phyloP scores from a whole-genome alignment of 2,113 vertebrate genomes.

The Pyxicephalus adspersus region DNA sequence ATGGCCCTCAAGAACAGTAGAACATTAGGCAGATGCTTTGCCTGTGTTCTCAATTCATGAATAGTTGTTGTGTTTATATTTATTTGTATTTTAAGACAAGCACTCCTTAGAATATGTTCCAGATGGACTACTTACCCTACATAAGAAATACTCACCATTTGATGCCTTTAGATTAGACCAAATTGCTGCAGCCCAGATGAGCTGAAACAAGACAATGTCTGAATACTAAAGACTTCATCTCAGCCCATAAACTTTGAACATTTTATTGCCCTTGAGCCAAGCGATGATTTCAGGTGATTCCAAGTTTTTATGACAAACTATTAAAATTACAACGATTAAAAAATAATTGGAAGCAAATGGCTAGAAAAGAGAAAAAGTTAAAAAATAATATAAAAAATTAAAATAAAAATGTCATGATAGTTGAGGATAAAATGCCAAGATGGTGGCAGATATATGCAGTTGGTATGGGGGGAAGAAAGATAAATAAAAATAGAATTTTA shows the following conservation, averaged over 20 bases:
- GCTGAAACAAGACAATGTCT: constrained; percentile 16
- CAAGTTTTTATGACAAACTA: constrained; percentile 50
- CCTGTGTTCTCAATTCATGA: no score
- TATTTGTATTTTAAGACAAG: not conserved
- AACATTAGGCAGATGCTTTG: not conserved
- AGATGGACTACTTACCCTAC: constrained; percentile 14
- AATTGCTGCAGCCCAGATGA: constrained; percentile 37
- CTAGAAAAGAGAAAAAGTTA: not conserved
- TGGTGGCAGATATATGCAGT: no score
- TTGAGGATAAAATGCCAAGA: not conserved
- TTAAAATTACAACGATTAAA: constrained; percentile 54
- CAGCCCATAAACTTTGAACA: constrained; percentile 41
- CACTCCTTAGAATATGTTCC: constrained; percentile 20
- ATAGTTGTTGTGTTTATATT: no score
- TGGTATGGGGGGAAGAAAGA: no score
- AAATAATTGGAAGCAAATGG: constrained; percentile 53
- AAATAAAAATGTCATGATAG: not conserved
- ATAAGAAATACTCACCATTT: constrained; percentile 40
- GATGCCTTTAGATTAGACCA: constrained; percentile 49
- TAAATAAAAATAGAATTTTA: no score
- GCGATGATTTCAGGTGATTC: constrained; percentile 32
- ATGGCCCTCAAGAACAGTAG: not conserved
- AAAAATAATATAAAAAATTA: constrained; percentile 25
- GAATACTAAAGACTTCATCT: constrained; percentile 45
- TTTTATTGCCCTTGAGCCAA: constrained; percentile 46